These are phyloP conservation scores for Sturnira hondurensis DNA, from an alignment of 2,113 vertebrate species.

Conservation along the genomic window DNA sequence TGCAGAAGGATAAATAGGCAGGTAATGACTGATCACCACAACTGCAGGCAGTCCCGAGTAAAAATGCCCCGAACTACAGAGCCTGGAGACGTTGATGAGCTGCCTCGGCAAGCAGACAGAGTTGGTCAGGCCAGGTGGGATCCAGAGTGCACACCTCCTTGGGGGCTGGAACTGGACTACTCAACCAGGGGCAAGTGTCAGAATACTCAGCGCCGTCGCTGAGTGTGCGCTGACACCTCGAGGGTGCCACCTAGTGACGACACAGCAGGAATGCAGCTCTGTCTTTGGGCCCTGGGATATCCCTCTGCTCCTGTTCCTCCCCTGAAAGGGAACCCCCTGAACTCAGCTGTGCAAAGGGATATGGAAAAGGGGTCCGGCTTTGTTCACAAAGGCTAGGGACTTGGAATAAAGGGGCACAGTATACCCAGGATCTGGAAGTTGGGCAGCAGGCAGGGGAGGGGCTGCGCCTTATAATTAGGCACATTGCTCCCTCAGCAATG, in stretches of 20 bases:
- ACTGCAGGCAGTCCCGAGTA: neutral
- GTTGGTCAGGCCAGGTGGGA: neutral
- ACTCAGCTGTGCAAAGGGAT: neutral
- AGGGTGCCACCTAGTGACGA: conserved; percentile 51
- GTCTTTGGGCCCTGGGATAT: neutral
- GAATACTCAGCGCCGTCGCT: neutral
- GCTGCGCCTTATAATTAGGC: neutral
- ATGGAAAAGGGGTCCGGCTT: neutral
- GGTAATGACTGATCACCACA: neutral
- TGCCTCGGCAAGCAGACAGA: neutral
- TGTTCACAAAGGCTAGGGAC: neutral
- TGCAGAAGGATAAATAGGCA: neutral
- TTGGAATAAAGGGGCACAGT: neutral
- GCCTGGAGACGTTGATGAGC: neutral
- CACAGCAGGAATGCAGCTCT: neutral
- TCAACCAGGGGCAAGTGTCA: neutral
- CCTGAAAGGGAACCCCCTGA: neutral
- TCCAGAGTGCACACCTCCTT: neutral
- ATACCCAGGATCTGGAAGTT: neutral
- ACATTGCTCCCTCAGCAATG: neutral
- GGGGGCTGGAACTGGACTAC: neutral
- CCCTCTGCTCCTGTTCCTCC: neutral
- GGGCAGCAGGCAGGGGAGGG: neutral
- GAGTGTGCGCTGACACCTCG: neutral
- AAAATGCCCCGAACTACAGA: neutral